Percentiles rank a stretch among this genome's conserved stretches.
These are phyloP conservation scores for Tympanoctomys barrerae DNA, from an alignment of 2,797 vertebrate species.

Conservation along the genomic window DNA sequence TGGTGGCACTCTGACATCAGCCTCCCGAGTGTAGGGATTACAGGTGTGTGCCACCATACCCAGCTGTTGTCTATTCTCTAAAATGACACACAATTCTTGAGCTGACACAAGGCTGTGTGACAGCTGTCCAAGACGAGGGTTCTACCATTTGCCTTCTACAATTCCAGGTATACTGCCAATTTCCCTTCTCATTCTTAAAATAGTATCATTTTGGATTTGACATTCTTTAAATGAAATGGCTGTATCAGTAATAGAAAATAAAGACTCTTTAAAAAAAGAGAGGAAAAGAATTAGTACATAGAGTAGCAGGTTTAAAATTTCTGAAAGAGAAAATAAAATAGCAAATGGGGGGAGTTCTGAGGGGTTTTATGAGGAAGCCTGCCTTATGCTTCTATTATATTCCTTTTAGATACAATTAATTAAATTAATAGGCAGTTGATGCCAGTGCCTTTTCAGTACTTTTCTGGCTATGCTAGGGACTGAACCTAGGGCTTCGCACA, in stretches of 20 bases:
- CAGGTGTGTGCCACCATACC: not conserved
- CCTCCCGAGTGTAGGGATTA: not conserved
- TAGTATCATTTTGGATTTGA: constrained; percentile 21
- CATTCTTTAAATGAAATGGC: constrained; percentile 45
- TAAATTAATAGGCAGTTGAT: not conserved
- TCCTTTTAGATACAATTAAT: not conserved
- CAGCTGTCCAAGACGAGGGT: not conserved
- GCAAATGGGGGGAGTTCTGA: not conserved
- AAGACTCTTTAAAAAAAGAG: not conserved
- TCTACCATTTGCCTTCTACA: not conserved
- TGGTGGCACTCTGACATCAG: not conserved
- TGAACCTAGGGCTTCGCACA: not conserved
- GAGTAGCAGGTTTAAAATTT: not conserved
- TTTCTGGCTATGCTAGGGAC: not conserved
- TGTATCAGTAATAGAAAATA: not conserved
- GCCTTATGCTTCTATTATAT: not conserved
- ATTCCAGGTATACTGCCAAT: not conserved
- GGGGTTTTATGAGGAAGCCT: not conserved
- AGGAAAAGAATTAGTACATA: not conserved
- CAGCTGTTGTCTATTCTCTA: not conserved
- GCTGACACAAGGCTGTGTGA: not conserved
- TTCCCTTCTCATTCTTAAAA: not conserved
- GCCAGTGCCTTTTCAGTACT: not conserved
- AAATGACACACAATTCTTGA: not conserved
- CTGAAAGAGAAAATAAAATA: constrained; percentile 13